Evolutionary conservation across 2,797 vertebrate genomes (phyloP).

Genomic region (Tokudaia muenninki): DNA sequence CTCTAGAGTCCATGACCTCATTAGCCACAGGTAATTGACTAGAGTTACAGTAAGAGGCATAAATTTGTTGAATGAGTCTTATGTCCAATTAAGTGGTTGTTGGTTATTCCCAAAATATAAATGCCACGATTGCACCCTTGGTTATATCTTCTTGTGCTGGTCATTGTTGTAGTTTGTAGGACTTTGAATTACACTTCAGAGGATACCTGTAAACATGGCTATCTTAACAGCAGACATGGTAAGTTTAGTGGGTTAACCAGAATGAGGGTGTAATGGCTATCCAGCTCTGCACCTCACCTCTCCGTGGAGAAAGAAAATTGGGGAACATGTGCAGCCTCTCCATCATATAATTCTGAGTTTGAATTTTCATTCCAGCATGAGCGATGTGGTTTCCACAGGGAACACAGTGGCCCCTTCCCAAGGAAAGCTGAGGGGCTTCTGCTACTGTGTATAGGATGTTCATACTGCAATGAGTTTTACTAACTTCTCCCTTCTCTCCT

Average conservation of each 20-base stretch:
- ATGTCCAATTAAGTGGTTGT: not conserved
- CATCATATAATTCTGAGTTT: not conserved
- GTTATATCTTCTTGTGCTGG: not conserved
- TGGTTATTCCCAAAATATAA: not conserved
- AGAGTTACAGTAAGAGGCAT: not conserved
- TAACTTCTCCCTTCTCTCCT: not conserved
- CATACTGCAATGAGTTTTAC: not conserved
- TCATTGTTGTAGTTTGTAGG: not conserved
- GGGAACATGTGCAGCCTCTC: too few relatives aligned
- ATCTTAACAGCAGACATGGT: not conserved
- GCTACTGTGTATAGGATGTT: not conserved
- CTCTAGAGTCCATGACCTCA: not conserved
- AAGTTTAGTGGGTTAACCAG: not conserved
- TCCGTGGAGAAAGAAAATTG: not conserved
- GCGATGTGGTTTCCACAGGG: not conserved
- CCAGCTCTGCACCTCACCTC: not conserved
- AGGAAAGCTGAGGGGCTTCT: not conserved
- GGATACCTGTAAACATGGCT: not conserved
- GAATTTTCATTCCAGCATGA: too few relatives aligned
- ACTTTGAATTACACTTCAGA: not conserved
- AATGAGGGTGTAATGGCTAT: rapidly evolving
- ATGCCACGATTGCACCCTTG: not conserved
- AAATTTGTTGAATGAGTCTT: not conserved
- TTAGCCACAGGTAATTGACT: not conserved
- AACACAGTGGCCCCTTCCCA: not conserved